These are phyloP conservation scores for Hyppa rectilinea DNA, from an alignment of 2,888 invertebrate species.

Conservation along the genomic window DNA sequence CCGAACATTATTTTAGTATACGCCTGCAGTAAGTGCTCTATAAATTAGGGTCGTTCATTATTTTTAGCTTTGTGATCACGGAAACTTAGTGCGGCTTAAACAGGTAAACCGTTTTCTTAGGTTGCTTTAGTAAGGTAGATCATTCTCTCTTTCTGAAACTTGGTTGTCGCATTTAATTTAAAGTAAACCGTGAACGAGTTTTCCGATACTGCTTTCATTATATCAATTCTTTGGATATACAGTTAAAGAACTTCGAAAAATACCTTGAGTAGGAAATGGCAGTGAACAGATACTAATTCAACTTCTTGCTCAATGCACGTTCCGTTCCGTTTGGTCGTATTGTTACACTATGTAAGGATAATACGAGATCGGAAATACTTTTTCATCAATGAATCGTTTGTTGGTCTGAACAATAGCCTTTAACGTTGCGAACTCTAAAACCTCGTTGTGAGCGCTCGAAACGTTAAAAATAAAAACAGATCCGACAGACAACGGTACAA, in stretches of 20 bases:
- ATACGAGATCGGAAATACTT: slow-evolving; percentile 62
- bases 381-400: slow-evolving; percentile 67
- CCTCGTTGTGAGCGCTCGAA: slow-evolving; percentile 75
- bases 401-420: slow-evolving; percentile 73
- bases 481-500: slow-evolving; percentile 78
- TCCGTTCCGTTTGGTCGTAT: slow-evolving; percentile 38
- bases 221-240: slow-evolving; percentile 21
- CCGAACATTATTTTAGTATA: slow-evolving; percentile 58
- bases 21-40: slow-evolving; percentile 45
- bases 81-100: slow-evolving; percentile 10
- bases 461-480: slow-evolving; percentile 84
- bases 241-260: slow-evolving; percentile 28
- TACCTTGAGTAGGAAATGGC: slow-evolving; percentile 25
- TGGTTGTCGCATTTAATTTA: slow-evolving; percentile 19
- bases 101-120: slow-evolving; percentile 11
- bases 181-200: slow-evolving; percentile 4
- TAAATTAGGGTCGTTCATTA: slow-evolving; percentile 55
- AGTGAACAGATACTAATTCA: slow-evolving; percentile 57
- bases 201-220: slow-evolving; percentile 7
- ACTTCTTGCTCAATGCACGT: slow-evolving; percentile 48
- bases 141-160: background rate
- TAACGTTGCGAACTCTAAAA: slow-evolving; percentile 70
- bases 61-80: slow-evolving; percentile 44
- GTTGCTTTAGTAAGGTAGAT: slow-evolving; percentile 6
- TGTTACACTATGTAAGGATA: slow-evolving; percentile 56